Evolutionary conservation across 2,888 invertebrate species (phyloP), one percentile per base, ranked within the genome.

Genomic region (Mycalesis mineus): DNA sequence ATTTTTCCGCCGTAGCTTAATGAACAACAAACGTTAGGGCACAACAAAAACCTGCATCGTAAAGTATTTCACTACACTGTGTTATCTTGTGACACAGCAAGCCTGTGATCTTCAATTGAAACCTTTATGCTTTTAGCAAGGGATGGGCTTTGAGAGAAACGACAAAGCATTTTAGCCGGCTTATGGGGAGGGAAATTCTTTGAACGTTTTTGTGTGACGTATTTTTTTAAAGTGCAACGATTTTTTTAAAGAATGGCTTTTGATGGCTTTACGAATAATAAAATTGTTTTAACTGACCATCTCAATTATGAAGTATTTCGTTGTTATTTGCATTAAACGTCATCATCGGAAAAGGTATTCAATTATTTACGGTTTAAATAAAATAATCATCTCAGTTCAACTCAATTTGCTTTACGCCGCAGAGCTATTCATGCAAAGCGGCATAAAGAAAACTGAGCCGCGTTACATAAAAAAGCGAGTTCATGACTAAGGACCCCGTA

Each of bases 101-200:
- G 36, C 14, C 6, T 33, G 31, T 9, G 15, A 47, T 47, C 47
- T 47, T 33, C 9, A 15, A 33, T 17, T 47, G 33, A 33, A 47
- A 15, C 15, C 33, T 47, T 31, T 47, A 47, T 33, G 31, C 47
- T 33, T 5, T 14, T 29, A n/a, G 15, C 33, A 15, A 2, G 14
- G 14, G 8, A 31, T 15, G 7, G 33, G 15, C 47, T 47, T 33
- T 47, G 47, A 47, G 15, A 33, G 31, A 15, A 5, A 33, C 9
- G 31, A 47, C 47, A 47, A 47, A 47, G 47, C 47, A 15, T 47
- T 47, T 47, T 47, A 15, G 45, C 14, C 31, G 45, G 45, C 45
- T 47, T 11, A 47, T 47, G 33, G 15, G 8, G 8, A 47, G 47
- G 33, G 11, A 31, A 47, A 47, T 47, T 31, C 47, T 47, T 47